These are phyloP conservation scores for Lampris incognitus DNA, from an alignment of 2,113 vertebrate genomes.

Conservation along the genomic window DNA sequence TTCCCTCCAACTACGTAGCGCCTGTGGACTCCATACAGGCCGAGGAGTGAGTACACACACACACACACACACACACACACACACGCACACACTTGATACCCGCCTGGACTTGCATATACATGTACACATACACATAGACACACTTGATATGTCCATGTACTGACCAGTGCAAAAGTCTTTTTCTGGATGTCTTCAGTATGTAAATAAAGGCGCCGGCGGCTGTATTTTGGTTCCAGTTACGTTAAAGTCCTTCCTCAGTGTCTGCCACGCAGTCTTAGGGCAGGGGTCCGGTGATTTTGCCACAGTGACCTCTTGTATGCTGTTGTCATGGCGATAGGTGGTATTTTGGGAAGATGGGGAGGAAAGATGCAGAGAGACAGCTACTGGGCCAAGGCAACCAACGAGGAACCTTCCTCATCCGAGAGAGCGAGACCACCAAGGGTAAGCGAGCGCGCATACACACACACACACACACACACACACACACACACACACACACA, in stretches of 20 bases:
- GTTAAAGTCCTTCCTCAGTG: neutral
- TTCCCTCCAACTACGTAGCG: constrained; percentile 98
- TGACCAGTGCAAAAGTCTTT: no score
- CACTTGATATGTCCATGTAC: neutral
- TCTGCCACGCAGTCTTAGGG: constrained; percentile 34
- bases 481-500: constrained; percentile 3
- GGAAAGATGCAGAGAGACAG: constrained; percentile 93
- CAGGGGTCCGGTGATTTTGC: constrained; percentile 39
- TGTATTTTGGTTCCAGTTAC: no score
- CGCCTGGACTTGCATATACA: neutral
- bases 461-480: neutral
- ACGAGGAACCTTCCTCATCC: constrained; percentile 91
- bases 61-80: constrained; percentile 11
- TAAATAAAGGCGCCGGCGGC: no score
- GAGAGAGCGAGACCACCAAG: constrained; percentile 96
- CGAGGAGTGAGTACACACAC: constrained; percentile 89
- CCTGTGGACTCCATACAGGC: constrained; percentile 97
- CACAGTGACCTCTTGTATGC: constrained; percentile 38
- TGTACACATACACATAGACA: neutral
- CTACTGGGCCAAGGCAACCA: constrained; percentile 87
- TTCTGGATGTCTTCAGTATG: no score
- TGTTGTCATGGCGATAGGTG: constrained; percentile 83
- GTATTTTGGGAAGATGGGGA: constrained; percentile 96
- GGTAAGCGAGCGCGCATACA: constrained; percentile 73
- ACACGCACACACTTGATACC: constrained; percentile 11